A percentile compares a stretch with the other conserved stretches of the same genome.
Evolutionary conservation across 2,888 invertebrate species (phyloP).

Genomic region (Pasiphila rectangulata): DNA sequence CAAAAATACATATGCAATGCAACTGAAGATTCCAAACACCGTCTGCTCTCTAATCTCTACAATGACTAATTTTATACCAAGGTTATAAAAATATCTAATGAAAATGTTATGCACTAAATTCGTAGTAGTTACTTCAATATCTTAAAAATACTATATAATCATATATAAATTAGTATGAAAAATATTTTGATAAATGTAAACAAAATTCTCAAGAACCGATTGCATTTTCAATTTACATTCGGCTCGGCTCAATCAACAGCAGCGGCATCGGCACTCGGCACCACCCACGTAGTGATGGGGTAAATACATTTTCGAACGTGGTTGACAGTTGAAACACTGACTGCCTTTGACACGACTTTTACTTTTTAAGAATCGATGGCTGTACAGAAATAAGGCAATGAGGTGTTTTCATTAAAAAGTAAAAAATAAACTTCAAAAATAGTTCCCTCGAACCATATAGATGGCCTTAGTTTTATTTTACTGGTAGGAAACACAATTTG

Average conservation of each 20-base stretch:
- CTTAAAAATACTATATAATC: neutral
- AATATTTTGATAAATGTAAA: conserved; percentile 38
- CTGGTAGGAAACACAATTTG: too few species aligned
- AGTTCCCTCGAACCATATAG: too few species aligned
- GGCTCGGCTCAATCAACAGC: neutral
- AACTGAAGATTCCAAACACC: conserved; percentile 47
- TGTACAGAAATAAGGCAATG: too few species aligned
- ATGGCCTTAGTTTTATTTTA: too few species aligned
- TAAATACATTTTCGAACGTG: too few species aligned
- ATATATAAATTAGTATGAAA: conserved; percentile 31
- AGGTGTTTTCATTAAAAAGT: too few species aligned
- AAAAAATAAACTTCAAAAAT: too few species aligned
- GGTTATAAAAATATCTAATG: conserved; percentile 69
- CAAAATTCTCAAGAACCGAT: conserved; percentile 34
- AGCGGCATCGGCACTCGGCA: conserved; percentile 31
- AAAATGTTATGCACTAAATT: conserved; percentile 24
- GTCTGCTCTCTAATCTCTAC: conserved; percentile 52
- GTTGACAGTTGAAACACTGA: too few species aligned
- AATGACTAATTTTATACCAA: conserved; percentile 56
- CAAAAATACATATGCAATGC: conserved; percentile 5
- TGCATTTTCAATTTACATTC: conserved; percentile 3
- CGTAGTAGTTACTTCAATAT: neutral
- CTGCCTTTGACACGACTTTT: too few species aligned
- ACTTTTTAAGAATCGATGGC: too few species aligned
- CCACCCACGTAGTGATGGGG: too few species aligned